phyloP scores from a whole-genome alignment of 2,888 invertebrate species.

The Syrista parreyssii region DNA sequence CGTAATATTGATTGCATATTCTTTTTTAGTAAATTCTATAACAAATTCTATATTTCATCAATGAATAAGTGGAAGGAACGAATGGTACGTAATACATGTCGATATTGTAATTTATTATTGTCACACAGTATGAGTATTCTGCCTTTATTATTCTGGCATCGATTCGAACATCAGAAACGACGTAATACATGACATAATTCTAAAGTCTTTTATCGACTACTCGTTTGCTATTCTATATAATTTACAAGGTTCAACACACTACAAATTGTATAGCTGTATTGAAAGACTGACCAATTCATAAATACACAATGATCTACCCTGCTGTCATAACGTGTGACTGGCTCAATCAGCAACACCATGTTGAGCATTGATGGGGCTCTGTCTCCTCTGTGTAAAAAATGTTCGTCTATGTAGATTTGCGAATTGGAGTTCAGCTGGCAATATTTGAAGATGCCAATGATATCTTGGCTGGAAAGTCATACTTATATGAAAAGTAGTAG shows the following conservation, averaged over 20 bases:
- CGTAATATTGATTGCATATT: not conserved
- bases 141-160: not conserved
- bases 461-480: no score
- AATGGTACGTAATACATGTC: not conserved
- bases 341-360: no score
- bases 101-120: not conserved
- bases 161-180: not conserved
- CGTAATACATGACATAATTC: not conserved
- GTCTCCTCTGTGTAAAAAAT: no score
- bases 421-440: no score
- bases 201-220: not conserved
- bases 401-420: no score
- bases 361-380: no score
- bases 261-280: not conserved
- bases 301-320: not conserved
- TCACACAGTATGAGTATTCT: not conserved
- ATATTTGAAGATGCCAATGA: no score
- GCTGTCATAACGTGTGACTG: no score
- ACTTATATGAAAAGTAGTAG: slow-evolving; percentile 8
- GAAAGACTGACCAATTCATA: not conserved
- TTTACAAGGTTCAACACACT: not conserved
- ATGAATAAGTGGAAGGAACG: not conserved
- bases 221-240: not conserved
- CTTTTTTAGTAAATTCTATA: not conserved
- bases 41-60: not conserved